phyloP scores from a whole-genome alignment of 2,888 invertebrate species.

The Labia minor region DNA sequence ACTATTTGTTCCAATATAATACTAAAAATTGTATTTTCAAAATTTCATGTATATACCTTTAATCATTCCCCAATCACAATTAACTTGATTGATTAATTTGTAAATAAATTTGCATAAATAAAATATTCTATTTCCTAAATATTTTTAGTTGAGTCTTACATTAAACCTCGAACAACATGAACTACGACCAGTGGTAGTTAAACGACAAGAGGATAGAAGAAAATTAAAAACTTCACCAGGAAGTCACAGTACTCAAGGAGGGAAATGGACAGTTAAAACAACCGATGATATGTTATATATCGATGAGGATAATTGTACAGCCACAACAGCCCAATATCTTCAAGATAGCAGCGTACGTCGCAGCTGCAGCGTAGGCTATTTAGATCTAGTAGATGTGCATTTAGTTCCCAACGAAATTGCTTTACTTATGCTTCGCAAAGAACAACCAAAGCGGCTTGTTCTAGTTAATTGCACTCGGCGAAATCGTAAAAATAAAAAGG shows the following conservation, averaged over 20 bases:
- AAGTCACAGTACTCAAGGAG: slow-evolving; percentile 28
- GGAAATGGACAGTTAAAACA: slow-evolving; percentile 30
- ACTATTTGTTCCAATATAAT: no score
- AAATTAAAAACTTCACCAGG: slow-evolving; percentile 47
- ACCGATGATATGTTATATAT: slow-evolving; percentile 56
- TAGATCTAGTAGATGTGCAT: slow-evolving; percentile 69
- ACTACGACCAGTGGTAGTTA: neutral
- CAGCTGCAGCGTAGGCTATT: slow-evolving; percentile 79
- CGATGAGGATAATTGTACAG: slow-evolving; percentile 46
- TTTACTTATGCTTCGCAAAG: slow-evolving; percentile 56
- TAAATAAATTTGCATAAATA: no score
- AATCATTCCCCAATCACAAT: no score
- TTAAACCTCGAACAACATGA: neutral
- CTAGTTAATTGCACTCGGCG: slow-evolving; percentile 54
- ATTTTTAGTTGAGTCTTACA: neutral
- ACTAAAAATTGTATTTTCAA: no score
- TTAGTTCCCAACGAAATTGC: slow-evolving; percentile 64
- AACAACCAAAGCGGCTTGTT: slow-evolving; percentile 65
- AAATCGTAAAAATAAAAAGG: slow-evolving; percentile 39
- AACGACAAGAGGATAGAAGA: neutral
- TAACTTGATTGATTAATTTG: no score
- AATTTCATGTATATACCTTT: no score
- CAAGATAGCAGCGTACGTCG: slow-evolving; percentile 33
- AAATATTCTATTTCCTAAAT: no score
- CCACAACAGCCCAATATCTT: slow-evolving; percentile 36